These are phyloP conservation scores for Gavialis gangeticus DNA, from an alignment of 2,113 vertebrate genomes.

Conservation along the genomic window DNA sequence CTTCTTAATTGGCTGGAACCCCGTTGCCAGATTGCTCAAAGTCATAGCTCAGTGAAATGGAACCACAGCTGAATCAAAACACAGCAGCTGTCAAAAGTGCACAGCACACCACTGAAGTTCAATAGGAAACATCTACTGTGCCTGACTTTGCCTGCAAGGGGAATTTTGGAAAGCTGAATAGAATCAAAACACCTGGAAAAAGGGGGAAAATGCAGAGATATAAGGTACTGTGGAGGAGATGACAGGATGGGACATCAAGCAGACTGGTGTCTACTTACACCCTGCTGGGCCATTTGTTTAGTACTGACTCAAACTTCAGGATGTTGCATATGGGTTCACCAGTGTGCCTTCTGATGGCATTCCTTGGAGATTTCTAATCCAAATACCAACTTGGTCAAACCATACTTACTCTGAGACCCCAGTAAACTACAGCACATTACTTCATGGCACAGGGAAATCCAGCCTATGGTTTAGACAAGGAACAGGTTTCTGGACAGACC, in stretches of 20 bases:
- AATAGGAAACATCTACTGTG: not conserved
- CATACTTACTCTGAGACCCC: not conserved
- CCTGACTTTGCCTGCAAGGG: not conserved
- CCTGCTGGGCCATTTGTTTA: not conserved
- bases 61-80: not conserved
- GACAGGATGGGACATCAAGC: not conserved
- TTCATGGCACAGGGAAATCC: not conserved
- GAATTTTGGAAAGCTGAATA: not conserved
- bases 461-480: not conserved
- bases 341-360: not conserved
- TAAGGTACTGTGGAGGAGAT: not conserved
- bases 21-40: not conserved
- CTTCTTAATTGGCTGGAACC: not conserved
- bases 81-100: not conserved
- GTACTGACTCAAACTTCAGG: not conserved
- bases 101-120: not conserved
- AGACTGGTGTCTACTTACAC: not conserved
- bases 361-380: not conserved
- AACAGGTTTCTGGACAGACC: not conserved
- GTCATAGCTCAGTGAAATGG: not conserved
- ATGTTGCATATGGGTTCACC: not conserved
- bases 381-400: not conserved
- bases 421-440: not conserved
- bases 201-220: not conserved
- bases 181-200: not conserved